Evolutionary conservation across 2,797 vertebrate genomes (phyloP).

Genomic region (Knipowitschia caucasica): DNA sequence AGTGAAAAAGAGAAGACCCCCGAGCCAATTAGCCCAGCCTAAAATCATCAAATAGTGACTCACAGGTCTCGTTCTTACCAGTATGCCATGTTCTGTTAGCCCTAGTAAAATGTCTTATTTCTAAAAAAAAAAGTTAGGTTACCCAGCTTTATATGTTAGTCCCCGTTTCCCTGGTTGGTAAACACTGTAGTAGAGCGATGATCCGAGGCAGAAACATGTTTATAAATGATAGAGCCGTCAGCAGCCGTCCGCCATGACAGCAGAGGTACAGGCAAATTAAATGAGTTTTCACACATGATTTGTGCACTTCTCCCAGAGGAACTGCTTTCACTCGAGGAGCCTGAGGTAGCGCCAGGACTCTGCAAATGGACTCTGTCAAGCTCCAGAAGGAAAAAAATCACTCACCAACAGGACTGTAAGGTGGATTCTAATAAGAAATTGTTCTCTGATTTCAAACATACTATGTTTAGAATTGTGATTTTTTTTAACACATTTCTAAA

Average conservation of each 20-base stretch:
- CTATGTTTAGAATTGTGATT: too few relatives aligned
- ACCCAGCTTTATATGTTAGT: background rate
- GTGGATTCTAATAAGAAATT: background rate
- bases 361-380: background rate
- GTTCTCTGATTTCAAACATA: background rate
- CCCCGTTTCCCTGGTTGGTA: too few relatives aligned
- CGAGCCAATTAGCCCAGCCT: too few relatives aligned
- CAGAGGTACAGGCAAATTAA: background rate
- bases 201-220: background rate
- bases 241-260: background rate
- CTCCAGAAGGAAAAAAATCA: conserved; percentile 3
- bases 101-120: too few relatives aligned
- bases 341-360: background rate
- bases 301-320: background rate
- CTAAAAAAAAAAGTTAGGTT: background rate
- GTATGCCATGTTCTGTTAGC: too few relatives aligned
- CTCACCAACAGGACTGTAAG: background rate
- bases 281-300: conserved; percentile 7
- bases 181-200: background rate
- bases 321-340: background rate
- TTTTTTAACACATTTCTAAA: too few relatives aligned
- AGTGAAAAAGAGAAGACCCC: too few relatives aligned
- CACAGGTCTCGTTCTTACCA: too few relatives aligned
- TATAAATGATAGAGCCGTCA: background rate
- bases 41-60: too few relatives aligned